Evolutionary conservation across 2,797 vertebrate genomes (phyloP), one percentile per base, ranked within the genome.

Genomic region (Esox lucius): DNA sequence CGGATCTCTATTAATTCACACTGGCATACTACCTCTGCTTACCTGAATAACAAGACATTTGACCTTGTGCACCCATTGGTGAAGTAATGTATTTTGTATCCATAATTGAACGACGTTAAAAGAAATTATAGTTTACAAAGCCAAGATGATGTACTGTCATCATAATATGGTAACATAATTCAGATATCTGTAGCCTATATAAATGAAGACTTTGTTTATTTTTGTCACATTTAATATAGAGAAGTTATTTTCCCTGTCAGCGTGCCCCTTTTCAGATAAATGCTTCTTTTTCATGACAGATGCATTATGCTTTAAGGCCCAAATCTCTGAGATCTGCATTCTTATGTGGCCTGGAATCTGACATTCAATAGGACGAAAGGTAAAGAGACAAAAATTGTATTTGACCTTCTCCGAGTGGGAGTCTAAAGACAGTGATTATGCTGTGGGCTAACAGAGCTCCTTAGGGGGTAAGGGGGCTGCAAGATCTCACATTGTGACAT

Each of bases 21-120:
- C 74, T 87, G 85, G 84, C 91, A 88, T 87, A 85, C 87, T 81
- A 84, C 86, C 79, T 49, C 78, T 64, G 85, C 80, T 84, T 84
- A 64, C 5, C 4, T 17, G 80, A 84, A 86, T 83, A 53, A 28
- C 75, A 83, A 87, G 70, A 61, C 70, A 71, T 48, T 46, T 49
- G 62, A 64, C 42, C 26, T 49, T 49, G 35, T 65, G 71, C 15
- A 16, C 0, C 24, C 22, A 64, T 64, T 26, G 61, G 26, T 64
- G 9, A 16, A 26, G 61, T 28, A 64, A 15, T 13, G 28, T 31
- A 16, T 31, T 5, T 64, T 64, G 5, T 16, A 64, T 28, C 61
- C 26, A 15, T 64, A 64, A 24, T 64, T 64, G 26, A 64, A 64
- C 26, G 24, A 5, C 61, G 15, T 64, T 64, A 24, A 5, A 24